These are phyloP conservation scores for Chrysolina oricalcia DNA, from an alignment of 2,888 invertebrate species.

Conservation along the genomic window DNA sequence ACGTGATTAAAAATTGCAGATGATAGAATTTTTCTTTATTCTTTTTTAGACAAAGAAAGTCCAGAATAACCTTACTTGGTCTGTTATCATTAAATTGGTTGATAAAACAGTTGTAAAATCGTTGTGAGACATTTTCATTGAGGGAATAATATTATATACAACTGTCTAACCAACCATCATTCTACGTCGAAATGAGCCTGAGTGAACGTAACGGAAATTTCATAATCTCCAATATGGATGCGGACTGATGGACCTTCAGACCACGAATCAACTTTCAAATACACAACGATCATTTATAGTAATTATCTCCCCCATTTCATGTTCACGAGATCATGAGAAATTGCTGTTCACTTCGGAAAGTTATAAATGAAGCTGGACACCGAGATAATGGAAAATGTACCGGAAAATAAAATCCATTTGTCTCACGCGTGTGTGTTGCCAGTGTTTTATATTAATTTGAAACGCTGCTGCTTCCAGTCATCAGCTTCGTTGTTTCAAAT, in stretches of 20 bases:
- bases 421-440: constrained; percentile 40
- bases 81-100: no score
- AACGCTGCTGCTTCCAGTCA: background rate
- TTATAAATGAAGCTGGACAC: constrained; percentile 47
- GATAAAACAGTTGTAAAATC: no score
- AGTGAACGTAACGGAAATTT: background rate
- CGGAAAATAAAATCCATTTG: constrained; percentile 47
- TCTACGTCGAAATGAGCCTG: background rate
- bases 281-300: constrained; percentile 22
- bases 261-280: constrained; percentile 7
- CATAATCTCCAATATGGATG: background rate
- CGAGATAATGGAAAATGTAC: constrained; percentile 49
- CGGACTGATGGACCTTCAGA: background rate
- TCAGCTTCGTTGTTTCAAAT: background rate
- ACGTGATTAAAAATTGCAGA: no score
- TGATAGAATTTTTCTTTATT: no score
- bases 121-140: no score
- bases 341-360: constrained; percentile 38
- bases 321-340: constrained; percentile 41
- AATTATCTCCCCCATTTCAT: constrained; percentile 10
- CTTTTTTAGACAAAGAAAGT: no score
- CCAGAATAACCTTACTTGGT: no score
- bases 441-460: constrained; percentile 39
- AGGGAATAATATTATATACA: no score
- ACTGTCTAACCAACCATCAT: no score